A percentile compares a stretch with the other conserved stretches of the same genome.
Conservation (phyloP, 2,113 vertebrate genomes). For the Ellobius talpinus region DNA sequence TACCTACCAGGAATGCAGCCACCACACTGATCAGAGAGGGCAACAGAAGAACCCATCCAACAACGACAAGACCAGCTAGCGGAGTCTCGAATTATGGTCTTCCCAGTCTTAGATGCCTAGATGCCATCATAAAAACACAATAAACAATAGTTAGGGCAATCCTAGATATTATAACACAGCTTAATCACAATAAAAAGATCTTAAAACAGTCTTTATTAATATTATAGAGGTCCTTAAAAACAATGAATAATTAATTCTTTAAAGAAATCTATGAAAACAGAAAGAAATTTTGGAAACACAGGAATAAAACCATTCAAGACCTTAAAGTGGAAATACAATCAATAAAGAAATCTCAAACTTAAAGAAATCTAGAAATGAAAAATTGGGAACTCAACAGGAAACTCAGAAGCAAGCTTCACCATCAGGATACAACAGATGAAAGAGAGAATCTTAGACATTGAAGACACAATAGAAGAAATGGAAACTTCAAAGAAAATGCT, state of each 20-base stretch:
- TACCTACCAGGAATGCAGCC: background rate
- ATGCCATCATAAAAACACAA: background rate
- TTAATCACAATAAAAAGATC: background rate
- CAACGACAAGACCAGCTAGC: background rate
- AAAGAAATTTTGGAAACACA: background rate
- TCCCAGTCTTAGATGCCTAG: background rate
- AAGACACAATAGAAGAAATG: background rate
- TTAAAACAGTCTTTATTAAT: background rate
- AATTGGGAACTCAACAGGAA: background rate
- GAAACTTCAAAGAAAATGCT: background rate
- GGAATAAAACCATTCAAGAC: background rate
- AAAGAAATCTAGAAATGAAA: background rate
- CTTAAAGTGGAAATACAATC: background rate
- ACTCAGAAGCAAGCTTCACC: background rate
- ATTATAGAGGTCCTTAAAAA: background rate
- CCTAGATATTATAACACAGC: background rate
- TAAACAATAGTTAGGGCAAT: background rate
- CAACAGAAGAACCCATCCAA: background rate
- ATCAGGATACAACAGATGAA: background rate
- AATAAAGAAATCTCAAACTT: background rate
- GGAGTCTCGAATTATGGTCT: background rate
- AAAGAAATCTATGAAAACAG: background rate
- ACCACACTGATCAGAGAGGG: background rate
- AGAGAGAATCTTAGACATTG: background rate
- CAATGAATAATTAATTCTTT: background rate